A percentile compares a stretch with the other conserved stretches of the same genome.
phyloP scores from a whole-genome alignment of 2,888 invertebrate genomes.

The Ornithoptera alexandrae region DNA sequence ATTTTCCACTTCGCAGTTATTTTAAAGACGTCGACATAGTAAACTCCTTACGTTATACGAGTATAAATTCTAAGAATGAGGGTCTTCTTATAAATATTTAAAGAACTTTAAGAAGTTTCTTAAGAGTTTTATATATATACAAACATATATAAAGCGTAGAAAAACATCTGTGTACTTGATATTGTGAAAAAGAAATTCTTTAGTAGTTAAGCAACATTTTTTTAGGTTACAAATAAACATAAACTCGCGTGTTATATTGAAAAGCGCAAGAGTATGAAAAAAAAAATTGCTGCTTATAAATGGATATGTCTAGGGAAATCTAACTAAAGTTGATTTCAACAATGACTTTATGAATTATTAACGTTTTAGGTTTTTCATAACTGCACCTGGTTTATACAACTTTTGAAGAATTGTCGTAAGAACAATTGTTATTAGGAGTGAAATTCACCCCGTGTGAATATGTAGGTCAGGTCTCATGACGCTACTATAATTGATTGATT shows the following conservation, averaged over 20 bases:
- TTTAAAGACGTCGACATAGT: slow-evolving; percentile 45
- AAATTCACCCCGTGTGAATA: too few species aligned
- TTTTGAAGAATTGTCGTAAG: neutral
- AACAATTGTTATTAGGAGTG: neutral
- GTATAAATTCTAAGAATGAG: slow-evolving; percentile 60
- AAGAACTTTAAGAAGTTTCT: slow-evolving; percentile 21
- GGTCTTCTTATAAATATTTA: slow-evolving; percentile 66
- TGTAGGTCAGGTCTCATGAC: too few species aligned
- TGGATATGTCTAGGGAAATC: slow-evolving; percentile 63
- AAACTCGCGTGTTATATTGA: slow-evolving; percentile 45
- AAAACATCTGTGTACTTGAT: slow-evolving; percentile 22
- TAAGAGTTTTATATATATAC: slow-evolving; percentile 41
- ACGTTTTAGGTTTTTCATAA: slow-evolving; percentile 10
- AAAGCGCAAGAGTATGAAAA: slow-evolving; percentile 50
- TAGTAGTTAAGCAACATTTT: neutral
- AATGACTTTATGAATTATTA: slow-evolving; percentile 56
- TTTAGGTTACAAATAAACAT: too few species aligned
- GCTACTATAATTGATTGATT: too few species aligned
- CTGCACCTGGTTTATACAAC: neutral
- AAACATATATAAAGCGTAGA: slow-evolving; percentile 1
- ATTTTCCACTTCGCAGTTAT: too few species aligned
- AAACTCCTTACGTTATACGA: slow-evolving; percentile 64
- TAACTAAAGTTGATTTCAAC: slow-evolving; percentile 60
- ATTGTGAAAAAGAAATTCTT: slow-evolving; percentile 1
- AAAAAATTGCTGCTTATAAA: slow-evolving; percentile 67